Conservation (phyloP, 1,140 invertebrate genomes). For the Camponotus vicinus region DNA sequence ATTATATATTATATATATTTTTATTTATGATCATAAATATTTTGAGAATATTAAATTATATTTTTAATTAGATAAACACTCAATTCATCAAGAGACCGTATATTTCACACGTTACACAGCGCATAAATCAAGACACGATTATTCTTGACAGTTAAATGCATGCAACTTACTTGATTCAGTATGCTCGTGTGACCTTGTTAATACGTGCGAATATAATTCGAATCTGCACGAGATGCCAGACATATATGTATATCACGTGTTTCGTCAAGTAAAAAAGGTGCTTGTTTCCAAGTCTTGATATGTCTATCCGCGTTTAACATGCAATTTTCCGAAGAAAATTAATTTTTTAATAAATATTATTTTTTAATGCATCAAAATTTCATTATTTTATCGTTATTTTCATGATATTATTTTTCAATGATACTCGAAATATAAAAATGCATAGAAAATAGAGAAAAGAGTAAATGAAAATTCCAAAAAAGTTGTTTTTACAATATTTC, state of each 20-base stretch:
- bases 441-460: not conserved
- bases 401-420: not conserved
- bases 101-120: not conserved
- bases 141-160: slow-evolving; percentile 24
- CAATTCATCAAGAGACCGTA: not conserved
- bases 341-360: slow-evolving; percentile 7
- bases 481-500: not conserved
- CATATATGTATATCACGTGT: not conserved
- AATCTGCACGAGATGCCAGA: slow-evolving; percentile 20
- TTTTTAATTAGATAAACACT: not conserved
- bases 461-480: not conserved
- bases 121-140: not conserved
- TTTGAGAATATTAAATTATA: no score
- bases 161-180: slow-evolving; percentile 35
- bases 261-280: slow-evolving; percentile 13
- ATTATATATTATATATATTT: not conserved
- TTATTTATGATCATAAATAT: not conserved
- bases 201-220: slow-evolving; percentile 21
- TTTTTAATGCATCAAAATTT: not conserved
- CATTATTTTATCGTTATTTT: not conserved
- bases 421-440: slow-evolving; percentile 3
- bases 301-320: slow-evolving; percentile 27
- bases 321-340: not conserved
- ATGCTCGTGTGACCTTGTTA: slow-evolving; percentile 46
- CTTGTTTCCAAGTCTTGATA: slow-evolving; percentile 31